phyloP scores from a whole-genome alignment of 2,888 invertebrate genomes.

The Meganola albula region DNA sequence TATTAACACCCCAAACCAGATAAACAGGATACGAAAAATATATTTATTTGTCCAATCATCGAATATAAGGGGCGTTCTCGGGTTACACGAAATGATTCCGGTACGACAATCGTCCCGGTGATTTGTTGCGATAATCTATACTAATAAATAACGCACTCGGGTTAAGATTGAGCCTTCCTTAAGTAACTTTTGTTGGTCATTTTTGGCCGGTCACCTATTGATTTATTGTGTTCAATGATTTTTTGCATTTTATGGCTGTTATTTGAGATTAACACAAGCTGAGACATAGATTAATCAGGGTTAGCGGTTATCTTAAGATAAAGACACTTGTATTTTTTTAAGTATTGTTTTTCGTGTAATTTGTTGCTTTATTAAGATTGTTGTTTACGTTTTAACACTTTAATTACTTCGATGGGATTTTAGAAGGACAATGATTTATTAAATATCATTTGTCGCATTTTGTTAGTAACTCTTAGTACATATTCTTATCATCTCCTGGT shows the following conservation, averaged over 20 bases:
- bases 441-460: too few species aligned
- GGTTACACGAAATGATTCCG: conserved; percentile 72
- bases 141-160: conserved; percentile 70
- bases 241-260: conserved; percentile 41
- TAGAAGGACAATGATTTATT: too few species aligned
- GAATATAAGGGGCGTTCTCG: conserved; percentile 74
- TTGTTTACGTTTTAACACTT: too few species aligned
- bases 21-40: conserved; percentile 77
- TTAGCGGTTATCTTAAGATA: conserved; percentile 21
- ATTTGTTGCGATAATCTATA: conserved; percentile 75
- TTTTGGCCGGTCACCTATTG: conserved; percentile 34
- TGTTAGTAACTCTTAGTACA: too few species aligned
- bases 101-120: conserved; percentile 59
- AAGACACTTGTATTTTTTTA: conserved; percentile 19
- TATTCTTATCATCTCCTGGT: too few species aligned
- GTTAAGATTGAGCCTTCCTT: conserved; percentile 70
- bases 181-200: conserved; percentile 44
- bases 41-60: conserved; percentile 78
- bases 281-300: conserved; percentile 31
- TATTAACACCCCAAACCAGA: conserved; percentile 75
- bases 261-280: conserved; percentile 24
- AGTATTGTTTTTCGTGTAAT: conserved; percentile 22
- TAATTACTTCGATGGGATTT: background rate
- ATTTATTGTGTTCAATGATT: conserved; percentile 43
- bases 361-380: conserved; percentile 28